Evolutionary conservation across 2,113 vertebrate species (phyloP).

Genomic region (Nannobrachium achirus): DNA sequence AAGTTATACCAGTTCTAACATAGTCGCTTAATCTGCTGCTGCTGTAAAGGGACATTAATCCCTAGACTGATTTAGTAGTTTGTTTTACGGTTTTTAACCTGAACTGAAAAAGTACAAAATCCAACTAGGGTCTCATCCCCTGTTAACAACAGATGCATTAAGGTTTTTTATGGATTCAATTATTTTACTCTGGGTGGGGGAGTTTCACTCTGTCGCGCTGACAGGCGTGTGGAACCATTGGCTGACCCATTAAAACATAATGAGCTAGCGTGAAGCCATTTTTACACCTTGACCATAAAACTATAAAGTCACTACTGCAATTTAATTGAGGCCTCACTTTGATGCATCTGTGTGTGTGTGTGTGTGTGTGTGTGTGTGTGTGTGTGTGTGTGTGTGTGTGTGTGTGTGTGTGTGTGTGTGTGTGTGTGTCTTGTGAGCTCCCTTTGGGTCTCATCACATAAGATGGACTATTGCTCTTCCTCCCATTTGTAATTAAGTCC

Average conservation of each 20-base stretch:
- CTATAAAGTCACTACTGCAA: constrained; percentile 32
- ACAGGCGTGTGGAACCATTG: constrained; percentile 18
- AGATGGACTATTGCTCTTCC: constrained; percentile 43
- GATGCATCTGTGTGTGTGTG: constrained; percentile 36
- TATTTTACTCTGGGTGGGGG: constrained; percentile 17
- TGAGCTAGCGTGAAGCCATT: constrained; percentile 44
- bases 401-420: constrained; percentile 21
- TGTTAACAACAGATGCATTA: background rate
- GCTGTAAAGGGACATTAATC: background rate
- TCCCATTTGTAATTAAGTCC: constrained; percentile 48
- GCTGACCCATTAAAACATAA: constrained; percentile 39
- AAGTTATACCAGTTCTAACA: background rate
- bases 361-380: no score
- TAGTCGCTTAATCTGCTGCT: constrained; percentile 3
- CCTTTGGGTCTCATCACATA: no score
- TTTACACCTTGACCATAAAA: constrained; percentile 22
- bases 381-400: no score
- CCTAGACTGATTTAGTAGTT: no score
- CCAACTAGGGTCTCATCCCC: no score
- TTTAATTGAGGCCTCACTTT: constrained; percentile 33
- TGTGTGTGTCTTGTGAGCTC: no score
- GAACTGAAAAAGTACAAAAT: no score
- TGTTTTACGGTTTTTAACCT: no score
- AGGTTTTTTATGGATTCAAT: constrained; percentile 24
- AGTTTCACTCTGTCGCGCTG: background rate